phyloP scores from a whole-genome alignment of 1,140 invertebrate species.

The Elymnias hypermnestra region DNA sequence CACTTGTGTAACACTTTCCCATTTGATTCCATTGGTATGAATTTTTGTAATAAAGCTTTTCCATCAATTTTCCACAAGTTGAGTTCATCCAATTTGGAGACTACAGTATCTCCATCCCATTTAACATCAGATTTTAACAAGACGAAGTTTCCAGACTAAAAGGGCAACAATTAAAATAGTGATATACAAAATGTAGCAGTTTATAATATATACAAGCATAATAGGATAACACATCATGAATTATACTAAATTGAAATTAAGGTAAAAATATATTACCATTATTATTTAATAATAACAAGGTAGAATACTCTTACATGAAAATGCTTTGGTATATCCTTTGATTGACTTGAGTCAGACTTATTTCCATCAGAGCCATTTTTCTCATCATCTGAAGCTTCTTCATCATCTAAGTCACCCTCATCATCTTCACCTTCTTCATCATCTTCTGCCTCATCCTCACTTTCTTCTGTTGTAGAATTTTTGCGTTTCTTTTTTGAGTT shows the following conservation, averaged over 20 bases:
- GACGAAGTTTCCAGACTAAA: constrained; percentile 82
- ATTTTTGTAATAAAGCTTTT: constrained; percentile 86
- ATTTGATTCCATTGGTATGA: constrained; percentile 83
- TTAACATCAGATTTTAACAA: constrained; percentile 81
- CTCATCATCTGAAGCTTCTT: constrained; percentile 74
- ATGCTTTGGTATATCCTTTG: constrained; percentile 75
- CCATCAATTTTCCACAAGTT: constrained; percentile 89
- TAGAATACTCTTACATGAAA: constrained; percentile 81
- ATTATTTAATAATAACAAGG: no score
- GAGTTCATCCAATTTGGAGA: constrained; percentile 75
- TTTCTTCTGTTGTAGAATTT: constrained; percentile 59
- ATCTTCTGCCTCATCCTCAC: constrained; percentile 60
- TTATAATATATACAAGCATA: no score
- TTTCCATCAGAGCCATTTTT: constrained; percentile 75
- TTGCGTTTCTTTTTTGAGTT: constrained; percentile 66
- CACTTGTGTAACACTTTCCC: constrained; percentile 84
- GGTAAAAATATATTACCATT: no score
- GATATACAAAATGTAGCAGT: no score
- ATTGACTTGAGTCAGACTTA: constrained; percentile 73
- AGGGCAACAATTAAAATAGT: no score
- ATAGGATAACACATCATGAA: no score
- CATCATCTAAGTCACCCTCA: constrained; percentile 63
- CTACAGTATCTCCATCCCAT: constrained; percentile 74
- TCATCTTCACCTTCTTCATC: constrained; percentile 68
- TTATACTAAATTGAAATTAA: no score